A percentile compares a stretch with the other conserved stretches of the same genome.
Conservation (phyloP, 2,797 vertebrate species). For the Poeciliopsis presidionis region DNA sequence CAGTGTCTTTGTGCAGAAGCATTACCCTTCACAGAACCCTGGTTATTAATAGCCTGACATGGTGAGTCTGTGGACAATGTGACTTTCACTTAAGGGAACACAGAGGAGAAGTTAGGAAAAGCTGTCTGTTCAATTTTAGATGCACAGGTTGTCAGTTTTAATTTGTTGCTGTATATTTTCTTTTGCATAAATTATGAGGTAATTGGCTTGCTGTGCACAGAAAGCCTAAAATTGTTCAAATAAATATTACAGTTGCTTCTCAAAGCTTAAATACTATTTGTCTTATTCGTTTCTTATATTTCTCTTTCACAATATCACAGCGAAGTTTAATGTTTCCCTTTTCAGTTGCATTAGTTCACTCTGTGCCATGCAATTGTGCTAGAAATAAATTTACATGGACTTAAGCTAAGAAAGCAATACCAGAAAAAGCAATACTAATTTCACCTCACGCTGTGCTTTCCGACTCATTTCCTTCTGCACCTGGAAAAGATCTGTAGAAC, state of each 20-base stretch:
- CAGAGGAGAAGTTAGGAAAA: not conserved
- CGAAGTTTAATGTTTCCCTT: not conserved
- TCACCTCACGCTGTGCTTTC: constrained; percentile 14
- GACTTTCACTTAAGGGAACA: not conserved
- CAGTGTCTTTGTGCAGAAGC: constrained; percentile 8
- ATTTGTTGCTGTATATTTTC: constrained; percentile 5
- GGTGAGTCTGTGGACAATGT: not conserved
- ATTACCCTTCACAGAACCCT: constrained; percentile 3
- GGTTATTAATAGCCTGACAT: constrained; percentile 4
- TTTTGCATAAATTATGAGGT: not conserved
- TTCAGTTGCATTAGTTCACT: constrained; percentile 3
- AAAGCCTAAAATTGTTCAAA: constrained; percentile 13
- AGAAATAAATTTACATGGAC: constrained; percentile 3
- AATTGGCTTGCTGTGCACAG: not conserved
- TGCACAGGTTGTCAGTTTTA: not conserved
- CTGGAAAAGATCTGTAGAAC: constrained; percentile 22
- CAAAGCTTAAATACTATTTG: not conserved
- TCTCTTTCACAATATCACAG: not conserved
- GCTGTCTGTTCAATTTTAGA: not conserved
- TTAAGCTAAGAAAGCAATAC: constrained; percentile 13
- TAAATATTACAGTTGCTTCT: not conserved
- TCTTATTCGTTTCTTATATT: not conserved
- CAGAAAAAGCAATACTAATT: constrained; percentile 28
- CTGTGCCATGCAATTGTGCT: not conserved
- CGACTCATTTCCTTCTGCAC: constrained; percentile 16